These are phyloP conservation scores for Eufriesea mexicana DNA, from an alignment of 1,140 invertebrate genomes.

Conservation along the genomic window DNA sequence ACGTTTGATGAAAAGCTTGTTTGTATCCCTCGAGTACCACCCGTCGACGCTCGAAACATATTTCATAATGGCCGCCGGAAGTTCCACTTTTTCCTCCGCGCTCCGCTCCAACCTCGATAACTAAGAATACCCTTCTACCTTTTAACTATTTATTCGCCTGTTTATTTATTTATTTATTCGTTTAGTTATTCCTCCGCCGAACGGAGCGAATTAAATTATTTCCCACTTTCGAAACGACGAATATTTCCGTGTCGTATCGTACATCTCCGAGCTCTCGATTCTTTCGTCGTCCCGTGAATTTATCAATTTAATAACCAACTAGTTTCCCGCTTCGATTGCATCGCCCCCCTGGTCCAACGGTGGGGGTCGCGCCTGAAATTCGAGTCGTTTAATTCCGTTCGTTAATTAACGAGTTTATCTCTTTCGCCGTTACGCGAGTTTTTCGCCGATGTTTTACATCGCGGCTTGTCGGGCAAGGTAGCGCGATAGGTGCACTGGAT, in stretches of 20 bases:
- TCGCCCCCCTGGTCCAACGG: no score
- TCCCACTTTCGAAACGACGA: no score
- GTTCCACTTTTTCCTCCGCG: neutral
- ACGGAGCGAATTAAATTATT: no score
- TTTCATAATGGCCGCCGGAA: constrained; percentile 25
- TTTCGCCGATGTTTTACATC: neutral
- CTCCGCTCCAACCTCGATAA: neutral
- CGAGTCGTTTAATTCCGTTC: constrained; percentile 5
- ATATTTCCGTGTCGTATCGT: neutral
- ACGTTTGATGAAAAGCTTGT: constrained; percentile 50
- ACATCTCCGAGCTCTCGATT: neutral
- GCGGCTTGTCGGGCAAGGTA: neutral
- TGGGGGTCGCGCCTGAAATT: neutral
- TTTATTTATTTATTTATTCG: neutral
- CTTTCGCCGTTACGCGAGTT: no score
- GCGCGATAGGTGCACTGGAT: neutral
- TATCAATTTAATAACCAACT: neutral
- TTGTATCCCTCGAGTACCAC: constrained; percentile 13
- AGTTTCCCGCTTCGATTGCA: neutral
- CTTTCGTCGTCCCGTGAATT: neutral
- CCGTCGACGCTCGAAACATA: constrained; percentile 21
- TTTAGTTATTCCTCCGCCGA: neutral
- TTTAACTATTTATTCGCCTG: neutral
- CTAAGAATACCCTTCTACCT: no score
- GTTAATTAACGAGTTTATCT: constrained; percentile 20